A percentile compares a stretch with the other conserved stretches of the same genome.
phyloP scores from a whole-genome alignment of 2,888 invertebrate genomes.

The Ypsolopha scabrella region DNA sequence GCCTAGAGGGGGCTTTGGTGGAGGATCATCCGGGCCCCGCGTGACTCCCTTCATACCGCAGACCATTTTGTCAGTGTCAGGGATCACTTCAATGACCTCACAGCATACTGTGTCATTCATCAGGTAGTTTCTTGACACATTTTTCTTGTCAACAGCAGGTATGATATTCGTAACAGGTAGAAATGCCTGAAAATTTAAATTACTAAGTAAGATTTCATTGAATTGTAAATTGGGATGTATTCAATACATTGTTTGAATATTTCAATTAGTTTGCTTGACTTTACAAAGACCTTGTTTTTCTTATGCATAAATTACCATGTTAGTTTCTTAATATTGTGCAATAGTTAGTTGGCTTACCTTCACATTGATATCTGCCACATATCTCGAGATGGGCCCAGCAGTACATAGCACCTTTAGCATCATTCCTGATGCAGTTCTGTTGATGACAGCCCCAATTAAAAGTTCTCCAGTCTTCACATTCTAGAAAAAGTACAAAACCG shows the following conservation, averaged over 20 bases:
- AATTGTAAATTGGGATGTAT: no score
- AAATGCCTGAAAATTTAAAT: constrained; percentile 63
- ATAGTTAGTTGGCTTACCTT: constrained; percentile 71
- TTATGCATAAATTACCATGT: no score
- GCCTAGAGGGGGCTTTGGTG: constrained; percentile 81
- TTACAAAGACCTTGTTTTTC: no score
- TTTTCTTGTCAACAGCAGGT: constrained; percentile 85
- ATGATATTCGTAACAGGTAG: constrained; percentile 78
- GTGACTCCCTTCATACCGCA: constrained; percentile 87
- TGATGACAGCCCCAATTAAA: constrained; percentile 82
- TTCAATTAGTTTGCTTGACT: no score
- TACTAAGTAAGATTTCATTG: no score
- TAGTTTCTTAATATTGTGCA: constrained; percentile 16
- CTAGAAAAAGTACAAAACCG: constrained; percentile 30
- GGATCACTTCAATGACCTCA: constrained; percentile 88
- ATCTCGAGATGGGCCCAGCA: constrained; percentile 81
- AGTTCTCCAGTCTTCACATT: constrained; percentile 82
- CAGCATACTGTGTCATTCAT: constrained; percentile 89
- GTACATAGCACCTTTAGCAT: constrained; percentile 88
- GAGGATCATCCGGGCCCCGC: constrained; percentile 76
- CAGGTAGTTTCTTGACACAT: constrained; percentile 81
- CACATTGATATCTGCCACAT: constrained; percentile 88
- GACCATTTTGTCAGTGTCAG: constrained; percentile 88
- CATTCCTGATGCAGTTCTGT: constrained; percentile 79
- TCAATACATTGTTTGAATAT: no score